These are phyloP conservation scores for Kuschelorhynchus macadamiae DNA, from an alignment of 2,888 invertebrate species.

Conservation along the genomic window DNA sequence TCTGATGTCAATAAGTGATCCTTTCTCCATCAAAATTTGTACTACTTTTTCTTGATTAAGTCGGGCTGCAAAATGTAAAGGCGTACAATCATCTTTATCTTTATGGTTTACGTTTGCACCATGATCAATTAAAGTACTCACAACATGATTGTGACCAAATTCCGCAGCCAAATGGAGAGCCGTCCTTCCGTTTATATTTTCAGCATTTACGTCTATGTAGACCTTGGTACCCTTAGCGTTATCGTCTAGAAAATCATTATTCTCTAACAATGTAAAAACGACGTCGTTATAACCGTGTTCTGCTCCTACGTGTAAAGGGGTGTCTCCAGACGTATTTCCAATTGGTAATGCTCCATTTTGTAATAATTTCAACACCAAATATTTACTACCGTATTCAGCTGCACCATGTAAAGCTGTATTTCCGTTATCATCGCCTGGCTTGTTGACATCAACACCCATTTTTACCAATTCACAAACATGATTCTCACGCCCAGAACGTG, in stretches of 20 bases:
- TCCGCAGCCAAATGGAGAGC: not conserved
- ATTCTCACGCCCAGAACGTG: not conserved
- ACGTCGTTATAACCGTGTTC: not conserved
- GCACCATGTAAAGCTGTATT: conserved; percentile 2
- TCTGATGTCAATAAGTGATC: not conserved
- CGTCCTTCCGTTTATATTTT: not conserved
- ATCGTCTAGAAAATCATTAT: not conserved
- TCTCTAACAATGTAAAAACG: not conserved
- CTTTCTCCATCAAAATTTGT: not conserved
- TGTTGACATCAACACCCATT: not conserved
- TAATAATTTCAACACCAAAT: conserved; percentile 8
- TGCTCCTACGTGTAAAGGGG: not conserved
- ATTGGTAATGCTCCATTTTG: not conserved
- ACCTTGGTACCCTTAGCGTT: not conserved
- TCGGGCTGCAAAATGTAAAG: not conserved
- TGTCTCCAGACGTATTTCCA: not conserved
- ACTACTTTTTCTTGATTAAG: not conserved
- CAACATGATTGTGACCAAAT: not conserved
- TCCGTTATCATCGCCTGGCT: not conserved
- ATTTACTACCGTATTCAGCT: conserved; percentile 1
- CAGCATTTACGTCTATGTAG: not conserved
- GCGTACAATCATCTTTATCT: not conserved
- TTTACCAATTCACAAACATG: not conserved
- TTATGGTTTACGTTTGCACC: not conserved
- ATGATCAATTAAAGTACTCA: not conserved